Base-by-base conservation (phyloP, 2,888 invertebrate genomes). In the Drosophila diplacantha region DNA sequence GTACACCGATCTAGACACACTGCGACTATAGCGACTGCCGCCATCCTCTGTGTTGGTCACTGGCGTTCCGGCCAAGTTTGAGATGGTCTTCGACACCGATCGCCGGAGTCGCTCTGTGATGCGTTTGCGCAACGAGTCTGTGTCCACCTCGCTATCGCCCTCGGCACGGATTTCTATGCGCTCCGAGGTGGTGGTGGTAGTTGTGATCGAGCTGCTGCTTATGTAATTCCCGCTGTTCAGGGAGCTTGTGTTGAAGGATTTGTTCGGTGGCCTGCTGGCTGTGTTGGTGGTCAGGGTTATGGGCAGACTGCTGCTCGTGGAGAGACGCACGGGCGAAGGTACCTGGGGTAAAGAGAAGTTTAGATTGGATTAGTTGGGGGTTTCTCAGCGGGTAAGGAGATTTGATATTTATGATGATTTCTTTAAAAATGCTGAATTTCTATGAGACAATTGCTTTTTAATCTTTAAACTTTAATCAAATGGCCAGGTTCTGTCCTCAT, bases 51-150 rank as follows among this genome's bases (percentile, higher is more conserved):
- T 81, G 24, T 62, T 70, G 12, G 72, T 75, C 6, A 76, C 82
- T 31, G 73, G 71, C 11, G 79, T 76, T 24, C 76, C 75, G 3
- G 76, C 68, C 44, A 72, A 37, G 55, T 67, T 75, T 11, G 78
- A 74, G 4, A 85, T 74, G 11, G 85, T 83, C 39, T 88, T 85
- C 2, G 88, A 88, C 0, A 87, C 64, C 0, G 88, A 88, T 11
- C 88, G 86, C 9, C 87, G 78, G 51, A 87, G 74, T n/a, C 83
- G 86, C 37, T 87, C 85, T 7, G 85, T 77, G 12, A 88, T 46
- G 29, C 87, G 85, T 20, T 83, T 81, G 14, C 86, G 77, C 63
- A 87, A 85, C 7, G 84, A 79, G 5, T 86, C 85, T 6, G 69
- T 71, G 14, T 83, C 81, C 49, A 81, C 67, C 16, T 76, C 74